A percentile compares a stretch with the other conserved stretches of the same genome.
phyloP scores from a whole-genome alignment of 2,113 vertebrate genomes.

The Sclerurus mexicanus region DNA sequence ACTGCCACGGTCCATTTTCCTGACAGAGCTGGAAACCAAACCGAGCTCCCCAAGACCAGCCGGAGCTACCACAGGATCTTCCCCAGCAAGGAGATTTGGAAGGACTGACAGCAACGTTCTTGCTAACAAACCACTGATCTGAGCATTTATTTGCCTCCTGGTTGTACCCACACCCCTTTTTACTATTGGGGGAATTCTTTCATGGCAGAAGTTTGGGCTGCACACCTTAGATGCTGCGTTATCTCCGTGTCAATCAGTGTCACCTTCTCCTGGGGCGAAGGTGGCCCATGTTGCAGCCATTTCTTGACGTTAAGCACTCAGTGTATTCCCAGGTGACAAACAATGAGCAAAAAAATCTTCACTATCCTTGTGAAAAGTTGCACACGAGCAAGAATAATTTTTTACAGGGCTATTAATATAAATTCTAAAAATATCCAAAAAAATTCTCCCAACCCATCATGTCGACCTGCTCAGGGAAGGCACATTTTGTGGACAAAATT shows the following conservation, averaged over 20 bases:
- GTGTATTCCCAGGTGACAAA: not conserved
- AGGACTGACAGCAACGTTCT: not conserved
- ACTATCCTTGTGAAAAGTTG: not conserved
- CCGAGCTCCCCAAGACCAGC: not conserved
- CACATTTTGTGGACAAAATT: not conserved
- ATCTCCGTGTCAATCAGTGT: constrained; percentile 4
- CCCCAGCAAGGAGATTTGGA: not conserved
- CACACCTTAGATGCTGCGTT: not conserved
- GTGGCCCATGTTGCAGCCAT: constrained; percentile 32
- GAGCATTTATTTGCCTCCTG: not conserved
- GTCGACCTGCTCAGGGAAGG: not conserved
- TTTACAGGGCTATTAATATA: not conserved
- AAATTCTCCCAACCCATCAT: not conserved
- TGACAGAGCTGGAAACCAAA: not conserved
- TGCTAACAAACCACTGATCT: not conserved
- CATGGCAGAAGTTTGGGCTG: not conserved
- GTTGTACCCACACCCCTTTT: not conserved
- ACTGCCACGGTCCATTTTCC: accelerated
- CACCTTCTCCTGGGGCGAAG: not conserved
- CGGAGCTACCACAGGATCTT: not conserved
- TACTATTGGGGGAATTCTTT: not conserved
- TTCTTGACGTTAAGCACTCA: not conserved
- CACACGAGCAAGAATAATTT: not conserved
- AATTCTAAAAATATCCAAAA: not conserved
- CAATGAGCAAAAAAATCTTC: not conserved